Percentiles rank a stretch among this genome's conserved stretches.
These are phyloP conservation scores for Tragelaphus eurycerus DNA, from an alignment of 2,797 vertebrate genomes.

Conservation along the genomic window DNA sequence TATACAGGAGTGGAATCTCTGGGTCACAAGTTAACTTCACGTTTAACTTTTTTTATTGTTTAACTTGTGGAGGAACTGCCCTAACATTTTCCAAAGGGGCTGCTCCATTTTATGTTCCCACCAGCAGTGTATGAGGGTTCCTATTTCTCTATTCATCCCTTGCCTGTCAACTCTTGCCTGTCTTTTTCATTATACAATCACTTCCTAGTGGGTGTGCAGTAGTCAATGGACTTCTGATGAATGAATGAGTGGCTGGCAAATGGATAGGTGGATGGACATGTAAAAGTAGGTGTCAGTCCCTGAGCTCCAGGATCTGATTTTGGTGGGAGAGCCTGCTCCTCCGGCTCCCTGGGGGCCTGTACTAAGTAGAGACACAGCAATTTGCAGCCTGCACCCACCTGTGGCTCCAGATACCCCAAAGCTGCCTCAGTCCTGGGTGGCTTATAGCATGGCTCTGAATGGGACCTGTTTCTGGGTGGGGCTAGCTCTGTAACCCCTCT, in stretches of 20 bases:
- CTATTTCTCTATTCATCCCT: neutral
- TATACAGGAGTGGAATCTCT: neutral
- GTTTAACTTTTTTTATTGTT: neutral
- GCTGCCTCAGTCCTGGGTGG: neutral
- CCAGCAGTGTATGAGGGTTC: neutral
- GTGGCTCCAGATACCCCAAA: neutral
- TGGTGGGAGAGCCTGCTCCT: neutral
- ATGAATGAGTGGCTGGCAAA: neutral
- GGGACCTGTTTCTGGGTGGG: neutral
- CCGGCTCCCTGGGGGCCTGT: accelerated
- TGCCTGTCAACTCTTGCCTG: neutral
- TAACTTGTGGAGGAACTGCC: neutral
- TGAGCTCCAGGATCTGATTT: neutral
- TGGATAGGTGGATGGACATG: neutral
- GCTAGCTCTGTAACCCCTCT: neutral
- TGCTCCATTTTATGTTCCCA: neutral
- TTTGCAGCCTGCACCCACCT: neutral
- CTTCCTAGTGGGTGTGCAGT: neutral
- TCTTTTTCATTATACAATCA: neutral
- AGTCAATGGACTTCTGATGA: neutral
- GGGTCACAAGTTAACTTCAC: neutral
- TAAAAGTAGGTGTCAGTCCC: neutral
- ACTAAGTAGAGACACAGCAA: neutral
- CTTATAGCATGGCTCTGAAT: neutral
- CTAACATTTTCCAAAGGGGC: neutral